These are phyloP conservation scores for Hylomyscus alleni DNA, from an alignment of 2,797 vertebrate species.

Conservation along the genomic window DNA sequence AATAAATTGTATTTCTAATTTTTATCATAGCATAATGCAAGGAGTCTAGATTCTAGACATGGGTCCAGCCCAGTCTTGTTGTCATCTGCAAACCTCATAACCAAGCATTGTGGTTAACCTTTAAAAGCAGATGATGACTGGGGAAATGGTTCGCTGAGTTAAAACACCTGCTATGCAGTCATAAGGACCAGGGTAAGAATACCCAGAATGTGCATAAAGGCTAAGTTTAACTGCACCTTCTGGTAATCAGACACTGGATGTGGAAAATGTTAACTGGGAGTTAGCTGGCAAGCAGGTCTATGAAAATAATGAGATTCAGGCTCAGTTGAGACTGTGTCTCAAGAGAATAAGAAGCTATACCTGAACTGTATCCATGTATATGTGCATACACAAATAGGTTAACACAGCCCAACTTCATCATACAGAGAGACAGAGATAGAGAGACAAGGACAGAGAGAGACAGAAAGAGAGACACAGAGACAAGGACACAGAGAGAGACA, in stretches of 20 bases:
- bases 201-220: background rate
- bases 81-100: too few species aligned
- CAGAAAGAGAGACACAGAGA: background rate
- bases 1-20: background rate
- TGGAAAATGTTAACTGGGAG: background rate
- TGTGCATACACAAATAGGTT: too few species aligned
- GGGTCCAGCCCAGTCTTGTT: background rate
- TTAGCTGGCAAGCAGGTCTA: background rate
- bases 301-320: background rate
- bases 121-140: background rate
- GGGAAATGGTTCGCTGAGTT: background rate
- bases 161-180: background rate
- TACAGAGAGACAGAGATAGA: too few species aligned
- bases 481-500: rapidly evolving
- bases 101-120: background rate
- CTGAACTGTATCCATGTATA: too few species aligned
- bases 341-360: background rate
- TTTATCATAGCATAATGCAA: background rate
- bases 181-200: background rate
- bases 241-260: background rate
- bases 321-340: background rate
- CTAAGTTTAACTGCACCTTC: background rate
- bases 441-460: background rate
- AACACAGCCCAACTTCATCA: too few species aligned
- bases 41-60: background rate